A percentile compares a stretch with the other conserved stretches of the same genome.
Conservation (phyloP, 2,888 invertebrate genomes). For the Polyploca ridens region DNA sequence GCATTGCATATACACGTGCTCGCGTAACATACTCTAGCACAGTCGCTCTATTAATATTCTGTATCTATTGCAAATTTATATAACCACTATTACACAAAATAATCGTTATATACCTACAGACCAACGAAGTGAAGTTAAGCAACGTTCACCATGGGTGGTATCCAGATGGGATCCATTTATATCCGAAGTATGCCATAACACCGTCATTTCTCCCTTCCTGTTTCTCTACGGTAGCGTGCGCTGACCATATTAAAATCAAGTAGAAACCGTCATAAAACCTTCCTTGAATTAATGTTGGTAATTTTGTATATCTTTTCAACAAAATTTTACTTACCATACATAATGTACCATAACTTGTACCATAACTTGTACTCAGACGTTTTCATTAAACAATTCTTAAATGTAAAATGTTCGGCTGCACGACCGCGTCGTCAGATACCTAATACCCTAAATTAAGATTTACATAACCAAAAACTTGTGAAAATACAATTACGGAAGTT, state of each 20-base stretch:
- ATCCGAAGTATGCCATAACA: not conserved
- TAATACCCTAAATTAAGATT: slow-evolving; percentile 70
- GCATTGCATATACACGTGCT: too few species aligned
- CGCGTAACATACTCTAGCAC: too few species aligned
- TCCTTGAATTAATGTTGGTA: not conserved
- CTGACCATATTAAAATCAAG: slow-evolving; percentile 9
- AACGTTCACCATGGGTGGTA: slow-evolving; percentile 1
- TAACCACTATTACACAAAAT: not conserved
- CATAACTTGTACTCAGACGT: slow-evolving; percentile 24
- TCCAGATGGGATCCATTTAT: slow-evolving; percentile 2
- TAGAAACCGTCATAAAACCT: not conserved
- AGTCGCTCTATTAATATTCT: too few species aligned
- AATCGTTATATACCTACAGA: not conserved
- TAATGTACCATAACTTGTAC: not conserved
- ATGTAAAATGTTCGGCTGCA: slow-evolving; percentile 38
- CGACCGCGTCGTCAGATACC: slow-evolving; percentile 37
- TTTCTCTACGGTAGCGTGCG: not conserved
- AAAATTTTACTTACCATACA: slow-evolving; percentile 1
- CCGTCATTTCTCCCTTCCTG: slow-evolving; percentile 1
- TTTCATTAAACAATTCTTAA: slow-evolving; percentile 33
- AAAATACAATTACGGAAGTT: slow-evolving; percentile 80
- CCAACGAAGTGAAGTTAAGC: not conserved
- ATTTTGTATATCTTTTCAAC: not conserved
- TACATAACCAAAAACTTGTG: slow-evolving; percentile 73
- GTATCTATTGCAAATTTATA: not conserved